Base-by-base conservation (phyloP, 2,888 invertebrate species). In the Salticus scenicus region DNA sequence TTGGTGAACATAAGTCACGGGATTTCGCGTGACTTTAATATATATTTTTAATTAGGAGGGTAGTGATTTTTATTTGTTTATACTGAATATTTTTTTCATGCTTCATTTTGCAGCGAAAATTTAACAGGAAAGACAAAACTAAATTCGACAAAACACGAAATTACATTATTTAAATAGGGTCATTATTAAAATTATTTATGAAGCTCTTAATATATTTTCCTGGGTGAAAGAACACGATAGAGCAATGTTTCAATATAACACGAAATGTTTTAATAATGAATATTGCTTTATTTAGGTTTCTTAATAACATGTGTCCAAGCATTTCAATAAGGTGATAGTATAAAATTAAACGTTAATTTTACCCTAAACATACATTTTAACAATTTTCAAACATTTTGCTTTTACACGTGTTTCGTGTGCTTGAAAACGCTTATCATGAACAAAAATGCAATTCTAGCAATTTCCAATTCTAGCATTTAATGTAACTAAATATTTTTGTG, bases 1-100 rank as follows among this genome's bases (percentile, higher is more conserved):
- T 73, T 73, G 73, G 73, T 73, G 57, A 33, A 30, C 63, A 31
- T 14, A n/a, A 73, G 63, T 73, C 73, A 73, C 73, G 73, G 47
- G 73, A 57, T 27, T 51, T 73, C 31, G 33, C 73, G 73, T 73
- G 73, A 51, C 47, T n/a, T 57, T 24, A 31, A 20, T 73, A 57
- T 73, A 28, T 57, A 24, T 57, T 31, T 73, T 73, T 73, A 33
- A 57, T 12, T 37, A 24, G 27, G 37, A 20, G 63, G 12, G 24
- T 63, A 20, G 1, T 37, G 33, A 33, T 10, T 30, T 66, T 17
- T 12, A 17, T 67, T 33, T 67, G 17, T 67, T 37, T 37, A 37
- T 37, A 24, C 47, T 57, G 8, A 5, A 24, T 57, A 57, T 24
- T 24, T 24, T 17, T n/a, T 4, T 4, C 5, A 24, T 8, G 5